Conservation (phyloP, 2,797 vertebrate genomes). For the Linurgus olivaceus region DNA sequence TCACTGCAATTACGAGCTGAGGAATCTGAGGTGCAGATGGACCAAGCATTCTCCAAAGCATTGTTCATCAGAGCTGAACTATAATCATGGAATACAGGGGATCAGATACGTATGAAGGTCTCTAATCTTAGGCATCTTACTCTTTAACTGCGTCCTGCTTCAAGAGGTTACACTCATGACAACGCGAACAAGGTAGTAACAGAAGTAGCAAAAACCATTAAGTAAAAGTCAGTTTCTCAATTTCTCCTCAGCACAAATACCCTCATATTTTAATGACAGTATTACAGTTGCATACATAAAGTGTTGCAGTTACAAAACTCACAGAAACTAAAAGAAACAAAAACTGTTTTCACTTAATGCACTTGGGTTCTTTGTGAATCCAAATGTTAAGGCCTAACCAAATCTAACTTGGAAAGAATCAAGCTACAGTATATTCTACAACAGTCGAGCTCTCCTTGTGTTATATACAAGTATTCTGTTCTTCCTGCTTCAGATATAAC, state of each 20-base stretch:
- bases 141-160: not conserved
- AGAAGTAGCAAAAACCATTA: not conserved
- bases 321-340: not conserved
- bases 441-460: not conserved
- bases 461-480: not conserved
- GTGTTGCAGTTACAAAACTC: not conserved
- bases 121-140: not conserved
- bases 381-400: not conserved
- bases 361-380: not conserved
- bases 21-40: not conserved
- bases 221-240: not conserved
- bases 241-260: not conserved
- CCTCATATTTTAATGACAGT: not conserved
- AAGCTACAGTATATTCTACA: not conserved
- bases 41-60: not conserved
- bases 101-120: not conserved
- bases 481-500: not conserved
- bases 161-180: not conserved
- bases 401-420: not conserved
- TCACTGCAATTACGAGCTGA: not conserved
- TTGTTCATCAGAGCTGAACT: not conserved
- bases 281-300: not conserved
- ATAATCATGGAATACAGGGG: not conserved
- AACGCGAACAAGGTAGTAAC: not conserved
- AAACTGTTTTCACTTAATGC: not conserved